A percentile compares a stretch with the other conserved stretches of the same genome.
phyloP scores from a whole-genome alignment of 2,797 vertebrate genomes.

The Eulemur albifrons region DNA sequence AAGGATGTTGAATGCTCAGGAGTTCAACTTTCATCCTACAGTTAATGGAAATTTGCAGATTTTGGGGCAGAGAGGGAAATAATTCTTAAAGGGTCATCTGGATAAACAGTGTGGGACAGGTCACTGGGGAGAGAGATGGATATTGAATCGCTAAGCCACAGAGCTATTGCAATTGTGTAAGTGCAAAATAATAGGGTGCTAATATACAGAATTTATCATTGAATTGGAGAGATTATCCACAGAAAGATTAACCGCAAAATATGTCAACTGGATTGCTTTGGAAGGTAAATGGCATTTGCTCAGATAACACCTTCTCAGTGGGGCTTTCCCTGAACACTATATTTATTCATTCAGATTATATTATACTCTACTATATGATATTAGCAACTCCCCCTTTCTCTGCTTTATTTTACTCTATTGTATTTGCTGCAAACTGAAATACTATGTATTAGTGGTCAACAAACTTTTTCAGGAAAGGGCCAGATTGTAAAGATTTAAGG shows the following conservation, averaged over 20 bases:
- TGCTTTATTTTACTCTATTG: background rate
- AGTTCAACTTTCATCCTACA: background rate
- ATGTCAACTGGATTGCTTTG: background rate
- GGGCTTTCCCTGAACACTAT: background rate
- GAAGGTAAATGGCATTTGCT: conserved; percentile 25
- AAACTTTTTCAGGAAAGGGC: background rate
- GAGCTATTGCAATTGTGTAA: background rate
- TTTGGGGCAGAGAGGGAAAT: background rate
- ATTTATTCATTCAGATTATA: background rate
- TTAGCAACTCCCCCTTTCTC: background rate
- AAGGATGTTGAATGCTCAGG: background rate
- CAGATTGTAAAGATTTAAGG: background rate
- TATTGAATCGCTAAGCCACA: background rate
- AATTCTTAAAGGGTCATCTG: background rate
- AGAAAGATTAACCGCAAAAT: conserved; percentile 23
- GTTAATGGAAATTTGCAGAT: background rate
- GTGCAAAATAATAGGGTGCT: background rate
- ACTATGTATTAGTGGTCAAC: background rate
- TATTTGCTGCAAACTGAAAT: background rate
- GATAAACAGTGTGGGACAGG: background rate
- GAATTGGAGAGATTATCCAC: conserved; percentile 15
- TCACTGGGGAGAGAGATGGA: background rate
- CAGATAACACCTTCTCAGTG: background rate
- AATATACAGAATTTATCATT: conserved; percentile 2
- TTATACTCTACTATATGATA: background rate